Percentiles rank a stretch among this genome's conserved stretches.
Conservation (phyloP, 2,797 vertebrate genomes). For the Simalia tracyae region DNA sequence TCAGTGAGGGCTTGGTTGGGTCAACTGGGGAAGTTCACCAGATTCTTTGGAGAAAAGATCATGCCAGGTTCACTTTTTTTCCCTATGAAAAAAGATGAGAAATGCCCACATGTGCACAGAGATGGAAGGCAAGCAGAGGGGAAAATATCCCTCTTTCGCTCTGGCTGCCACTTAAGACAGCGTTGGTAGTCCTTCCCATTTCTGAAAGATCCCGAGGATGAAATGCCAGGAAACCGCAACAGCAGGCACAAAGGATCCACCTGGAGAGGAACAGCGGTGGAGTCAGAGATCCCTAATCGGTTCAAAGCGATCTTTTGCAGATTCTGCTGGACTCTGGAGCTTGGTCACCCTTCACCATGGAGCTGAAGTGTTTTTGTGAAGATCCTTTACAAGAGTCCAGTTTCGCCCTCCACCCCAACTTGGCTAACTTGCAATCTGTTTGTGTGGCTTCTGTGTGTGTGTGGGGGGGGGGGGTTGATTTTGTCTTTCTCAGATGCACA, state of each 20-base stretch:
- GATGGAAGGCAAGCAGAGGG: background rate
- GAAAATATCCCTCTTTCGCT: constrained; percentile 12
- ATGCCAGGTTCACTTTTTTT: background rate
- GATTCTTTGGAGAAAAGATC: constrained; percentile 3
- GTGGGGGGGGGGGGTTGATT: too few species aligned
- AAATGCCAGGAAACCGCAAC: background rate
- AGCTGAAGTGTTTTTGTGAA: background rate
- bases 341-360: background rate
- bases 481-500: constrained; percentile 6
- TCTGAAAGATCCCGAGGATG: constrained; percentile 1
- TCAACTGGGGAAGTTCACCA: background rate
- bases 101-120: background rate
- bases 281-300: background rate
- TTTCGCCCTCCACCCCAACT: constrained; percentile 7
- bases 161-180: constrained; percentile 8
- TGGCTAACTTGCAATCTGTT: background rate
- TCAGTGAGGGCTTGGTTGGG: too few species aligned
- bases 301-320: background rate
- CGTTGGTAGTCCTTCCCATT: background rate
- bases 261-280: background rate
- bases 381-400: background rate
- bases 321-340: background rate
- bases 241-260: constrained; percentile 2
- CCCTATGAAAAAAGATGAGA: background rate
- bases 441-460: too few species aligned